Percentiles rank a stretch among this genome's conserved stretches.
Conservation (phyloP, 2,888 invertebrate genomes). For the Serrognathus titanus region DNA sequence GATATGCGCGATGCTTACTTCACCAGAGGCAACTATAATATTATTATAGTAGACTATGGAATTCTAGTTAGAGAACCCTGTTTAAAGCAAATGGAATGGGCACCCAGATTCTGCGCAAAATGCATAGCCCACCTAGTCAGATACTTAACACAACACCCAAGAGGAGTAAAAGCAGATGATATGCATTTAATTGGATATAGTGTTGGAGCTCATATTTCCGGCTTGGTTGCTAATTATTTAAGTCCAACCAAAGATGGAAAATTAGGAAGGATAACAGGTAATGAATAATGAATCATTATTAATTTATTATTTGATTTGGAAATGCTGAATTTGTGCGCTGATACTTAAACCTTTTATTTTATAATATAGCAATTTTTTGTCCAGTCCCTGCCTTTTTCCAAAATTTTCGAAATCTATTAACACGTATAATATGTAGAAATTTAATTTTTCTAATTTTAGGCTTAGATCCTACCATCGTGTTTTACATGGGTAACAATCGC, state of each 20-base stretch:
- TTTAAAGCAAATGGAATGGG: constrained; percentile 58
- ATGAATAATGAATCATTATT: not conserved
- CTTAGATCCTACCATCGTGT: constrained; percentile 80
- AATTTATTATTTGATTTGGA: too few relatives aligned
- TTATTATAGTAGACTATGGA: constrained; percentile 83
- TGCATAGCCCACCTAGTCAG: constrained; percentile 79
- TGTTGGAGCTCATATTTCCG: constrained; percentile 83
- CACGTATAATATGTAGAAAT: not conserved
- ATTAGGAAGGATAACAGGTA: constrained; percentile 78
- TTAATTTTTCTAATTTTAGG: constrained; percentile 49
- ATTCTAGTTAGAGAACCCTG: constrained; percentile 78
- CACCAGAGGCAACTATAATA: constrained; percentile 74
- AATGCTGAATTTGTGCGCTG: too few relatives aligned
- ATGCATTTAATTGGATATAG: constrained; percentile 83
- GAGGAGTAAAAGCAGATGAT: constrained; percentile 69
- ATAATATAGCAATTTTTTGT: not conserved
- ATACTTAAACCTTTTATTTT: not conserved
- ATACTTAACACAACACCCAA: constrained; percentile 74
- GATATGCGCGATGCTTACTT: constrained; percentile 83
- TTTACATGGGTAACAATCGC: constrained; percentile 78
- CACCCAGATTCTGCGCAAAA: constrained; percentile 53
- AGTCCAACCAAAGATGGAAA: constrained; percentile 71
- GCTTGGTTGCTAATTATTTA: constrained; percentile 75
- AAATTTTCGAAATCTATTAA: not conserved
- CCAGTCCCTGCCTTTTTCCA: not conserved